phyloP scores from a whole-genome alignment of 1,140 invertebrate genomes.

The Aricia agestis region DNA sequence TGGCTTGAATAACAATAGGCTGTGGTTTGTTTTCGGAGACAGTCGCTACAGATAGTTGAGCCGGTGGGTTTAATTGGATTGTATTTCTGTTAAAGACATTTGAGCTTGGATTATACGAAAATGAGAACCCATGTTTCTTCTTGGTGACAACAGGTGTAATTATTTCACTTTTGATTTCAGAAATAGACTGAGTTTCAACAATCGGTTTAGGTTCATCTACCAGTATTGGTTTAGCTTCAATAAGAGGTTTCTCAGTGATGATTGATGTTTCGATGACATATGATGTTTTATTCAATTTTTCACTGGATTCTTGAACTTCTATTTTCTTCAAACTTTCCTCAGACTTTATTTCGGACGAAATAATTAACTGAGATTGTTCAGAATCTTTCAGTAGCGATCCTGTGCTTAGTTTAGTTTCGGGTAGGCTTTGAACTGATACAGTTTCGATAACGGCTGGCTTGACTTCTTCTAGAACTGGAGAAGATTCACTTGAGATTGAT shows the following conservation, averaged over 20 bases:
- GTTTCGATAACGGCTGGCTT: neutral
- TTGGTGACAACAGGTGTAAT: neutral
- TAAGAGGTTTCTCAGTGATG: neutral
- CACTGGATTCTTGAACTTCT: neutral
- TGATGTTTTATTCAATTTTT: neutral
- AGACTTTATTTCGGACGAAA: neutral
- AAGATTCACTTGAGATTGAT: neutral
- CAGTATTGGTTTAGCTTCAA: neutral
- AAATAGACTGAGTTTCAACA: neutral
- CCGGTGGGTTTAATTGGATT: neutral
- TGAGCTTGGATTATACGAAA: conserved; percentile 1
- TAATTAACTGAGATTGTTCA: neutral
- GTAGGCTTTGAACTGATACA: neutral
- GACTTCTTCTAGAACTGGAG: neutral
- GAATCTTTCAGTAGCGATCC: neutral
- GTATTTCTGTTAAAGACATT: neutral
- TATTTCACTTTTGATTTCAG: neutral
- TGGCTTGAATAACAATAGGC: neutral
- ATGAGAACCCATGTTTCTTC: conserved; percentile 13
- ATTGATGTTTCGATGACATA: neutral
- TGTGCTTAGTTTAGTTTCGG: neutral
- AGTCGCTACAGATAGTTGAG: neutral
- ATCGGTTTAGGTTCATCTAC: neutral
- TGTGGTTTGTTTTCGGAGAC: neutral
- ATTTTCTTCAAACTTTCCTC: neutral